Conservation (phyloP, 2,797 vertebrate genomes). For the Malurus leucopterus region DNA sequence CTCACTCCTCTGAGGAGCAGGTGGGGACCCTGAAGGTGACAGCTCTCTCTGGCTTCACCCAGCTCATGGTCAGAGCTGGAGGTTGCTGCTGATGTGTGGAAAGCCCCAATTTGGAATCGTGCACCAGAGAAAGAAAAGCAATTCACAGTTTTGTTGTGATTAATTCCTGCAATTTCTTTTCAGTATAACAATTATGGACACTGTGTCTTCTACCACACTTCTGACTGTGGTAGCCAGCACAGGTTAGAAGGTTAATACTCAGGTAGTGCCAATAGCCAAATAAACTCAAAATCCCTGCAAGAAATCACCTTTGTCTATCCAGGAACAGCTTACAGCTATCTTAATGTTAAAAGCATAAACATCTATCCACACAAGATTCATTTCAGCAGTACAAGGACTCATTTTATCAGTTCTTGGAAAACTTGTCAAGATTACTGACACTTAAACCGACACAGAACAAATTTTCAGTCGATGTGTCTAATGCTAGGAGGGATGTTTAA, state of each 20-base stretch:
- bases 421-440: constrained; percentile 55
- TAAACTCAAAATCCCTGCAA: background rate
- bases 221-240: background rate
- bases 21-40: background rate
- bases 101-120: background rate
- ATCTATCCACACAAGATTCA: background rate
- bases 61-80: background rate
- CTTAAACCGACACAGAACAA: constrained; percentile 35
- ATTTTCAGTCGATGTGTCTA: constrained; percentile 45
- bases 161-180: background rate
- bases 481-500: constrained; percentile 39
- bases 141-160: background rate
- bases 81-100: background rate
- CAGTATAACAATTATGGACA: background rate
- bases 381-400: constrained; percentile 35
- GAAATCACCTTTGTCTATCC: constrained; percentile 9
- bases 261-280: background rate
- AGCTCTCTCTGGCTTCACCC: background rate
- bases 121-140: background rate
- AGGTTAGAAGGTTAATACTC: background rate
- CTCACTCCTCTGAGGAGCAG: background rate
- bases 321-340: background rate
- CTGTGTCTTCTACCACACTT: background rate
- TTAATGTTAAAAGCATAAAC: constrained; percentile 4
- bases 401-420: constrained; percentile 54